Evolutionary conservation across 2,888 invertebrate species (phyloP).

Genomic region (Trileptium ribeirensis): DNA sequence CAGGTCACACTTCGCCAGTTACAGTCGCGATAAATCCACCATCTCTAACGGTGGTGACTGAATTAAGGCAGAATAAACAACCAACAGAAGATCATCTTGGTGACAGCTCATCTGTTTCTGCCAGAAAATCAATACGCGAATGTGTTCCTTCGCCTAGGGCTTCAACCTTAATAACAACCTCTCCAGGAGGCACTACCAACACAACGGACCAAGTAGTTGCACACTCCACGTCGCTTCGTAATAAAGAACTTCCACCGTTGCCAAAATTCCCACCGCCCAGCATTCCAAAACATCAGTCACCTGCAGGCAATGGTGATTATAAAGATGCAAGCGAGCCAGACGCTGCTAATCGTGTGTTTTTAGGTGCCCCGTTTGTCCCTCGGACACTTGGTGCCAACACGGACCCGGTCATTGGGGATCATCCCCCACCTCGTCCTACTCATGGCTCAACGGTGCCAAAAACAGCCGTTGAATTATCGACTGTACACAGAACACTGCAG

Average conservation of each 20-base stretch:
- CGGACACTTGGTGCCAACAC: no score
- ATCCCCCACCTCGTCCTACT: neutral
- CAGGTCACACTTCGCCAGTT: no score
- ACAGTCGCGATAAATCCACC: no score
- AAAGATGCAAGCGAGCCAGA: neutral
- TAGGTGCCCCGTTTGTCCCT: neutral
- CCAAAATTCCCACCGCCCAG: neutral
- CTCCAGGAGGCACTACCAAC: neutral
- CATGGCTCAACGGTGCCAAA: neutral
- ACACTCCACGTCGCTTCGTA: neutral
- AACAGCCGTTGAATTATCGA: neutral
- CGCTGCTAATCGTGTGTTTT: neutral
- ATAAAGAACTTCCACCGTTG: neutral
- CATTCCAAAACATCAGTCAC: neutral
- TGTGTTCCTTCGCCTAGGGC: no score
- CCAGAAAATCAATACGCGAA: no score
- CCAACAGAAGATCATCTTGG: no score
- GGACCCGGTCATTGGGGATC: no score
- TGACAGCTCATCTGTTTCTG: no score
- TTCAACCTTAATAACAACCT: no score
- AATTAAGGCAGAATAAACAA: no score
- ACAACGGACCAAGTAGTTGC: neutral
- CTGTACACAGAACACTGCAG: no score
- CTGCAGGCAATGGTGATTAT: neutral
- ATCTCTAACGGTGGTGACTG: no score